These are phyloP conservation scores for Brevimyrus niger DNA, from an alignment of 2,113 vertebrate species.

Conservation along the genomic window DNA sequence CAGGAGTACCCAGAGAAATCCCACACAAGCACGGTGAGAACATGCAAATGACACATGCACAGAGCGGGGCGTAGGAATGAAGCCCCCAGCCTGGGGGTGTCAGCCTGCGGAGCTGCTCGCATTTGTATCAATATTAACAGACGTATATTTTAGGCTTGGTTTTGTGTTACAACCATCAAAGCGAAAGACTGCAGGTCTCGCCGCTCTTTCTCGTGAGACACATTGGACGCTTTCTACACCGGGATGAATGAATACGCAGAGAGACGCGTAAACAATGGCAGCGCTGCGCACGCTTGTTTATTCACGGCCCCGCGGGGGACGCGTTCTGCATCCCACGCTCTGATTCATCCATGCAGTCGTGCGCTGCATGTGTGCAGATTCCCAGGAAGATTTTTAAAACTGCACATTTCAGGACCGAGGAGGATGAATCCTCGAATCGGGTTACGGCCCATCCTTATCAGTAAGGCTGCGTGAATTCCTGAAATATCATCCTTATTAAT, in stretches of 20 bases:
- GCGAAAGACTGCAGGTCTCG: not conserved
- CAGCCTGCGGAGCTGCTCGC: not conserved
- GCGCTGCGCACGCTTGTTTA: slow-evolving; percentile 36
- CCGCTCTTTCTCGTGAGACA: not conserved
- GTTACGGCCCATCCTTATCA: not conserved
- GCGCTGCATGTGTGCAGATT: not conserved
- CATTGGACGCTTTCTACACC: not conserved
- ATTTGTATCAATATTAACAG: not conserved
- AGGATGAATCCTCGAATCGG: not conserved
- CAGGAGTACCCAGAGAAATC: not conserved
- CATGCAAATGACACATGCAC: not conserved
- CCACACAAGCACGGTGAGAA: not conserved
- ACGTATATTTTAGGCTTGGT: not conserved
- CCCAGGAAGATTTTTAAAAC: not conserved
- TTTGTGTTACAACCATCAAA: not conserved
- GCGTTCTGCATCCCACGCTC: slow-evolving; percentile 27
- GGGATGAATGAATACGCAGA: not conserved
- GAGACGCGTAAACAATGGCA: not conserved
- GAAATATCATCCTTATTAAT: not conserved
- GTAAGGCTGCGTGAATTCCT: not conserved
- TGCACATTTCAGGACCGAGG: not conserved
- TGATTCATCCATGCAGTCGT: slow-evolving; percentile 14
- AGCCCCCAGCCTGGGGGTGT: not conserved
- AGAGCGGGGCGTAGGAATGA: not conserved
- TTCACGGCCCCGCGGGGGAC: slow-evolving; percentile 34